These are phyloP conservation scores for Amazona finschi DNA, from an alignment of 2,797 vertebrate species.

Conservation along the genomic window DNA sequence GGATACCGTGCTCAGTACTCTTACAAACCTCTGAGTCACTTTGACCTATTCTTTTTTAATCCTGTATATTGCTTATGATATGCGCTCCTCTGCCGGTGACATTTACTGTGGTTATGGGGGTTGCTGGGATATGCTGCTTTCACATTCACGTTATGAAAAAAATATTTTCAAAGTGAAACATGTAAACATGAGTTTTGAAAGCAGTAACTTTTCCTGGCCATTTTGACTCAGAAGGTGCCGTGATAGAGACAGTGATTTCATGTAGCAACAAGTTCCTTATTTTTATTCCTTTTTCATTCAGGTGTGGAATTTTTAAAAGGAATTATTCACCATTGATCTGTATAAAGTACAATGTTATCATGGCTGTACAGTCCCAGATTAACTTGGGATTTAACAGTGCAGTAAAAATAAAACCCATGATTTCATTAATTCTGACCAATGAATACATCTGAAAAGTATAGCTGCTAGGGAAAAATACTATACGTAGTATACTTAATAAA, in stretches of 20 bases:
- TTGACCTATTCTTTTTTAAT: neutral
- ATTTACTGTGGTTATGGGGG: neutral
- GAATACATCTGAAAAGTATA: neutral
- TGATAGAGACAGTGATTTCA: neutral
- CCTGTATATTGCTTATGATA: neutral
- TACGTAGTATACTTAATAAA: neutral
- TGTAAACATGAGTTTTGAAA: neutral
- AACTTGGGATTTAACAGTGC: rapidly evolving
- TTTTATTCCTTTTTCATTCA: neutral
- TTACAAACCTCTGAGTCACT: neutral
- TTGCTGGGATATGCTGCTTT: neutral
- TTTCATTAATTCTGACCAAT: neutral
- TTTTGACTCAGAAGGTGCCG: neutral
- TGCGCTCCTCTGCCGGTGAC: neutral
- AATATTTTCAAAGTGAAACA: neutral
- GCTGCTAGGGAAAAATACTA: neutral
- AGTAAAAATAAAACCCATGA: neutral
- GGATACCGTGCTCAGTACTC: neutral
- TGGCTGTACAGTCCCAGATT: neutral
- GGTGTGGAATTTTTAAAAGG: neutral
- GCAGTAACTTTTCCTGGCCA: neutral
- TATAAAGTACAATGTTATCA: neutral
- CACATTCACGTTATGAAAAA: neutral
- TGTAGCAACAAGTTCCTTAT: neutral
- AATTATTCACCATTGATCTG: neutral